phyloP scores from a whole-genome alignment of 1,140 invertebrate genomes.

The Glomeris maerens region DNA sequence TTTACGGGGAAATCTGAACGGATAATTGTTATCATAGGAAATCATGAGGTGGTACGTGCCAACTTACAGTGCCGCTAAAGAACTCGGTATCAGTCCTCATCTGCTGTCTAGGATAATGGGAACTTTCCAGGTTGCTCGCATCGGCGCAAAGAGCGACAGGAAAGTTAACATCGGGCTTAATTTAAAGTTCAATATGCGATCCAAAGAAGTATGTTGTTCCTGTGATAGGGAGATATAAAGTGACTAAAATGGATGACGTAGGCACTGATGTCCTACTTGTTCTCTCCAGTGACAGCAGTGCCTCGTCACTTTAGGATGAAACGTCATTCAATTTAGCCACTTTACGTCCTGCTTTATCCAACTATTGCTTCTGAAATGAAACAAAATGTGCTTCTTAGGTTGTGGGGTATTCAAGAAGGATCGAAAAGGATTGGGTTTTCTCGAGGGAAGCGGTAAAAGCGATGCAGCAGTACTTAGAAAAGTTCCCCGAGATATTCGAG shows the following conservation, averaged over 20 bases:
- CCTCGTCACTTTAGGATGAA: not conserved
- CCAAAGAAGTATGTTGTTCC: constrained; percentile 41
- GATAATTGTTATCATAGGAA: not conserved
- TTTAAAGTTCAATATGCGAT: constrained; percentile 73
- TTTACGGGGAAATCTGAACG: not conserved
- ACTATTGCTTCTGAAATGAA: too few species aligned
- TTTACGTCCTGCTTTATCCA: too few species aligned
- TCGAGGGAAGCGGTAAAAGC: constrained; percentile 57
- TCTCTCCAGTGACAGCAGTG: too few species aligned
- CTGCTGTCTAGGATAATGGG: constrained; percentile 72
- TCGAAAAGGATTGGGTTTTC: constrained; percentile 54
- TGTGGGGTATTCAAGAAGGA: constrained; percentile 62
- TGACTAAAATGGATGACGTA: too few species aligned
- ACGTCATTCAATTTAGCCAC: not conserved
- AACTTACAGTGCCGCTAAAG: constrained; percentile 31
- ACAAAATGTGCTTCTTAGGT: constrained; percentile 37
- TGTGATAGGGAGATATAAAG: not conserved
- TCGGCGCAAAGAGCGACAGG: constrained; percentile 27
- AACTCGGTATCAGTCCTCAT: constrained; percentile 46
- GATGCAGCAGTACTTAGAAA: constrained; percentile 48
- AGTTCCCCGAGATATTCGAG: constrained; percentile 55
- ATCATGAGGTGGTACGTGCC: constrained; percentile 14
- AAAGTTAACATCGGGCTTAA: constrained; percentile 78
- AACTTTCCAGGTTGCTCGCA: constrained; percentile 45
- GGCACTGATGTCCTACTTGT: too few species aligned